A percentile compares a stretch with the other conserved stretches of the same genome.
Conservation (phyloP, 2,888 invertebrate genomes). For the Oligia fasciuncula region DNA sequence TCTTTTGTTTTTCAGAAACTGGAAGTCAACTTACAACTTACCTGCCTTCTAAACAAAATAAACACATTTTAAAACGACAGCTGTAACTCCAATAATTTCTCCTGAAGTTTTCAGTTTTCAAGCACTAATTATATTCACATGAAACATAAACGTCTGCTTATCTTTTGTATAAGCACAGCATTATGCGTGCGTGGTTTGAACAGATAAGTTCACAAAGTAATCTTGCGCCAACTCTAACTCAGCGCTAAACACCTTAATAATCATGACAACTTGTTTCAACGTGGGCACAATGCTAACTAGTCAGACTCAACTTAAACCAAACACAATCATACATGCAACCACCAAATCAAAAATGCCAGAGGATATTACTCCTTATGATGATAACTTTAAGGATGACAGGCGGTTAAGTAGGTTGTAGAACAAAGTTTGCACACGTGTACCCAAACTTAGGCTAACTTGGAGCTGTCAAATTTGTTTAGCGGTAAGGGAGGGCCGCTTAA, state of each 20-base stretch:
- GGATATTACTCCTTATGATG: constrained; percentile 62
- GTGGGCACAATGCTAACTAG: constrained; percentile 88
- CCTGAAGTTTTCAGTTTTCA: not conserved
- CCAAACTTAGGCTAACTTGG: constrained; percentile 87
- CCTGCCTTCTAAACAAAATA: not conserved
- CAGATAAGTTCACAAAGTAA: constrained; percentile 64
- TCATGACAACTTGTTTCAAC: constrained; percentile 87
- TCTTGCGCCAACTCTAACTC: constrained; percentile 72
- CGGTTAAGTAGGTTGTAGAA: constrained; percentile 50
- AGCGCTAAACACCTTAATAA: constrained; percentile 87
- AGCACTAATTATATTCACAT: not conserved
- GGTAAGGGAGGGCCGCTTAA: constrained; percentile 87
- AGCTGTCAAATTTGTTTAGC: constrained; percentile 90
- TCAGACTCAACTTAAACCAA: constrained; percentile 82
- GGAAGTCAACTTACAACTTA: not conserved
- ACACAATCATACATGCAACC: constrained; percentile 59
- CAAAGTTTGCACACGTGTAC: constrained; percentile 79
- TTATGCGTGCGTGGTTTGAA: constrained; percentile 49
- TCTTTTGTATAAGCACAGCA: constrained; percentile 27
- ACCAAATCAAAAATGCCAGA: constrained; percentile 49
- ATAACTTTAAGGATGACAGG: constrained; percentile 45
- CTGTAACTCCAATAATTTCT: not conserved
- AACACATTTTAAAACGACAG: not conserved
- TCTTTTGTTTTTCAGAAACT: not conserved
- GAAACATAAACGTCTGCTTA: constrained; percentile 4